phyloP scores from a whole-genome alignment of 2,113 vertebrate species.

The Melospiza melodia region DNA sequence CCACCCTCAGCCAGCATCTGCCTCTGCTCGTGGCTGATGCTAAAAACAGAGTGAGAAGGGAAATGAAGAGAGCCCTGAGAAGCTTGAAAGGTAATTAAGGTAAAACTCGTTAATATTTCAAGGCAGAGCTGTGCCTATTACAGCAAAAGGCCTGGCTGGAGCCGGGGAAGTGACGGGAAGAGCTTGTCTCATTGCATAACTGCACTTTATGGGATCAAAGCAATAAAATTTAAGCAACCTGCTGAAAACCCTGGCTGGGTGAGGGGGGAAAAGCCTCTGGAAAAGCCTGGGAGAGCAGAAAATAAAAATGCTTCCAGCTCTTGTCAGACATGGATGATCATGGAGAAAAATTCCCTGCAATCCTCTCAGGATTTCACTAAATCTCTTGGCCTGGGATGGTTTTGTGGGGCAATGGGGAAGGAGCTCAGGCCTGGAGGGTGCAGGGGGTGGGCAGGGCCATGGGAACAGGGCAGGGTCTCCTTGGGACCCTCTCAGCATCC shows the following conservation, averaged over 20 bases:
- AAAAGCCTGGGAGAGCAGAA: neutral
- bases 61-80: slow-evolving; percentile 19
- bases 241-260: neutral
- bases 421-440: neutral
- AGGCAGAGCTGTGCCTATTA: slow-evolving; percentile 22
- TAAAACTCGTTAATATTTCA: slow-evolving; percentile 59
- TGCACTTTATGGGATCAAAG: slow-evolving; percentile 63
- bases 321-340: neutral
- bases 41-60: neutral
- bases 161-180: slow-evolving; percentile 32
- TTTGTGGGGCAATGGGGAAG: neutral
- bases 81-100: slow-evolving; percentile 57
- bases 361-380: neutral
- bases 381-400: neutral
- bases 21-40: neutral
- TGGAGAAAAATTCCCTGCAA: neutral
- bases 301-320: neutral
- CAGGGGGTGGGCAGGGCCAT: neutral
- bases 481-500: neutral
- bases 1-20: neutral
- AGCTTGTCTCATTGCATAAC: slow-evolving; percentile 32
- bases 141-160: slow-evolving; percentile 41
- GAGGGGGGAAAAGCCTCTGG: neutral
- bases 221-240: slow-evolving; percentile 29
- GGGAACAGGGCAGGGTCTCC: fast-evolving